A percentile compares a stretch with the other conserved stretches of the same genome.
Conservation (phyloP, 2,797 vertebrate genomes). For the Sylvilagus floridanus region DNA sequence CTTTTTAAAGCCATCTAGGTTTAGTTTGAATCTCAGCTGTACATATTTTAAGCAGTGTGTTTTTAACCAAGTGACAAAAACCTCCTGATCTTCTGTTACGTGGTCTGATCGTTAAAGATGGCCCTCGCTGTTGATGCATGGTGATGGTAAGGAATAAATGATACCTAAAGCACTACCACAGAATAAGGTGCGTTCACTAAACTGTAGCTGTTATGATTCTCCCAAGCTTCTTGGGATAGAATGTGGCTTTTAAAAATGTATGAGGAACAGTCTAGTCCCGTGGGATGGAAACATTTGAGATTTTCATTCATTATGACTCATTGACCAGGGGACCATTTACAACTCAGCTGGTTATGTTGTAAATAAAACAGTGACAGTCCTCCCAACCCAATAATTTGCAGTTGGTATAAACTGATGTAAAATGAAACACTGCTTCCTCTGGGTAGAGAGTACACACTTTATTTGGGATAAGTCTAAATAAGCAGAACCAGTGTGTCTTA, state of each 20-base stretch:
- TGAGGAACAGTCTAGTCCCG: background rate
- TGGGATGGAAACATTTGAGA: background rate
- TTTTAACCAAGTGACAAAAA: background rate
- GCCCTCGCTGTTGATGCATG: background rate
- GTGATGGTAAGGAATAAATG: background rate
- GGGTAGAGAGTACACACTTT: background rate
- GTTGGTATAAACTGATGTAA: background rate
- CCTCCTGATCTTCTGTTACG: background rate
- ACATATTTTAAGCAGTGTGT: background rate
- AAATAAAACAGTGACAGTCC: slow-evolving; percentile 1
- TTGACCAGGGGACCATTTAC: background rate
- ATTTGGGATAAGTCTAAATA: background rate
- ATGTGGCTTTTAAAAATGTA: background rate
- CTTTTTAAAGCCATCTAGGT: background rate
- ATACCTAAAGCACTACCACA: background rate
- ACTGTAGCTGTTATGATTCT: background rate
- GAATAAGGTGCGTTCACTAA: background rate
- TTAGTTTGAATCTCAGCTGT: background rate
- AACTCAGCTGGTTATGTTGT: background rate
- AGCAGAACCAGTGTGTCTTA: background rate
- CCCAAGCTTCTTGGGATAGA: slow-evolving; percentile 4
- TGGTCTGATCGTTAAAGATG: background rate
- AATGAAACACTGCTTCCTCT: background rate
- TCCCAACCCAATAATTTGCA: background rate
- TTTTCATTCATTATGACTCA: slow-evolving; percentile 40